Evolutionary conservation across 2,113 vertebrate genomes (phyloP).

Genomic region (Daphoenositta chrysoptera): DNA sequence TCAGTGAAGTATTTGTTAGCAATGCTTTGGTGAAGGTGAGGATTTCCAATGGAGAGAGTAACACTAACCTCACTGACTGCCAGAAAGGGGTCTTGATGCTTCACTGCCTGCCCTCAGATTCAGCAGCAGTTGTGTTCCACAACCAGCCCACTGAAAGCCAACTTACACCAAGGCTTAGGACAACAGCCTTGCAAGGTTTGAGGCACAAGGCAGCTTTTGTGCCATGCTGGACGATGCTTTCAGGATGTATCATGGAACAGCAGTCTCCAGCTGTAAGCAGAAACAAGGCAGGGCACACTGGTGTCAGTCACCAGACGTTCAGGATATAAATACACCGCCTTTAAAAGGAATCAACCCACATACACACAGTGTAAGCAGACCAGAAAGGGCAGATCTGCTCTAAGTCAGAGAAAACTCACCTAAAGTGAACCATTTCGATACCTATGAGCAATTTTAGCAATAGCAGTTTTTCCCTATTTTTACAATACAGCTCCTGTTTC

Average conservation of each 20-base stretch:
- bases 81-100: neutral
- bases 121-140: neutral
- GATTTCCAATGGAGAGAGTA: neutral
- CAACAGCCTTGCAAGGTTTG: rapidly evolving
- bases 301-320: rapidly evolving
- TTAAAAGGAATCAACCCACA: neutral
- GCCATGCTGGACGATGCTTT: neutral
- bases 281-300: neutral
- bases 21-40: neutral
- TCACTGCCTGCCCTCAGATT: neutral
- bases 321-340: neutral
- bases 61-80: neutral
- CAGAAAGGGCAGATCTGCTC: neutral
- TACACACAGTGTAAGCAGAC: neutral
- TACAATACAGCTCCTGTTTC: neutral
- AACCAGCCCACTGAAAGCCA: neutral
- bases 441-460: neutral
- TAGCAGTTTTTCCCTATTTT: neutral
- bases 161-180: neutral
- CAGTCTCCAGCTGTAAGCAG: neutral
- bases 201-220: neutral
- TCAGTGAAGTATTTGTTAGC: neutral
- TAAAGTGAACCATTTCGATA: neutral
- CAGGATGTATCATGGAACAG: rapidly evolving
- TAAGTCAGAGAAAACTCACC: neutral